Evolutionary conservation across 2,113 vertebrate genomes (phyloP).

Genomic region (Rallus limicola): DNA sequence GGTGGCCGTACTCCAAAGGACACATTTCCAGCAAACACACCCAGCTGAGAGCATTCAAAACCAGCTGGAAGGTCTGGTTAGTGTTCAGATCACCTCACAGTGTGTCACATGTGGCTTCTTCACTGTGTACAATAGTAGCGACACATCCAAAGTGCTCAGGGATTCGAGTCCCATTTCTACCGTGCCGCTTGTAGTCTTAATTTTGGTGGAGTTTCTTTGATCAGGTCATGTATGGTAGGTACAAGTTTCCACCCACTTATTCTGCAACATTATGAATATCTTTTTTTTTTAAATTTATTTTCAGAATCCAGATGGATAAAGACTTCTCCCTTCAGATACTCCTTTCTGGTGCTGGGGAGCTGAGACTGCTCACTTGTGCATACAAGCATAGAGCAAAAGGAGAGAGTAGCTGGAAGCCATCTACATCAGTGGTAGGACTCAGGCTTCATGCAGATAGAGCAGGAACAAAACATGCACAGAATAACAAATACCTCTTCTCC

Average conservation of each 20-base stretch:
- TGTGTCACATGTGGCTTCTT: not conserved
- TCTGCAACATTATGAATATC: not conserved
- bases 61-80: slow-evolving; percentile 41
- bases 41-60: not conserved
- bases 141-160: not conserved
- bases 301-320: not conserved
- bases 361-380: not conserved
- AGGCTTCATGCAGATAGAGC: not conserved
- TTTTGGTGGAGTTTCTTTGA: not conserved
- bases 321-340: not conserved
- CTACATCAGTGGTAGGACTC: not conserved
- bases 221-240: not conserved
- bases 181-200: not conserved
- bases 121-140: not conserved
- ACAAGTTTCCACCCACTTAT: not conserved
- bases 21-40: slow-evolving; percentile 42
- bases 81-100: slow-evolving; percentile 30
- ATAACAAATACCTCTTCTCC: not conserved
- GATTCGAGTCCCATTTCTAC: not conserved
- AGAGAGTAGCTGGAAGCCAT: not conserved
- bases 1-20: not conserved
- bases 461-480: not conserved
- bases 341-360: not conserved
- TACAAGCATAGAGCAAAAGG: not conserved
- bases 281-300: not conserved